Evolutionary conservation across 2,113 vertebrate species (phyloP).

Genomic region (Podilymbus podiceps): DNA sequence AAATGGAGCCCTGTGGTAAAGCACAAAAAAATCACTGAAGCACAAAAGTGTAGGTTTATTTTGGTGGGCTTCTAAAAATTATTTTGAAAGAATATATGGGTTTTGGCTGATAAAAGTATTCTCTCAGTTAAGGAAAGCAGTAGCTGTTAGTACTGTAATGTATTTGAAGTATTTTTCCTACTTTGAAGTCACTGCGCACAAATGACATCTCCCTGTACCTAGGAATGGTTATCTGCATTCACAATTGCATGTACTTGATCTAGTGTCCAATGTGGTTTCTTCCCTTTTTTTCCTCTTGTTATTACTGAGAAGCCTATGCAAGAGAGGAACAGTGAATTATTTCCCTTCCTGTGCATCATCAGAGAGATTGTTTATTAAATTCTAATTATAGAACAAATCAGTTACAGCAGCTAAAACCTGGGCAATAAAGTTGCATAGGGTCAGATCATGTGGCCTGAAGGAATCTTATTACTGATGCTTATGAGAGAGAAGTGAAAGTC

Average conservation of each 20-base stretch:
- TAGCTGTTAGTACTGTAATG: background rate
- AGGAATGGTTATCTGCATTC: background rate
- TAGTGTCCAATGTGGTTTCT: conserved; percentile 11
- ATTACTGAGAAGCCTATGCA: background rate
- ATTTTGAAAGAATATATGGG: background rate
- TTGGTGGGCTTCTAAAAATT: background rate
- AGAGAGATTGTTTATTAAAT: conserved; percentile 49
- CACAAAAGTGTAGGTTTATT: background rate
- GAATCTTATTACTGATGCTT: background rate
- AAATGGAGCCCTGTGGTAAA: background rate
- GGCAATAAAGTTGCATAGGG: background rate
- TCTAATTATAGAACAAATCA: conserved; percentile 52
- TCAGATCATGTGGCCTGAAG: conserved; percentile 19
- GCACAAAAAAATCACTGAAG: background rate
- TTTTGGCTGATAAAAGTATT: background rate
- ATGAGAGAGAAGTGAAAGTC: background rate
- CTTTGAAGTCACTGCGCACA: background rate
- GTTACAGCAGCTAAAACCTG: background rate
- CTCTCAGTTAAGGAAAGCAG: background rate
- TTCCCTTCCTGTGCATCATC: conserved; percentile 24
- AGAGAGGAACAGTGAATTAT: background rate
- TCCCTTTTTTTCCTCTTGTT: background rate
- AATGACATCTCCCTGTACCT: background rate
- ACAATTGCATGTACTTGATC: background rate
- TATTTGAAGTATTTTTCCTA: background rate